These are phyloP conservation scores for Heptranchias perlo DNA, from an alignment of 2,113 vertebrate genomes.

Conservation along the genomic window DNA sequence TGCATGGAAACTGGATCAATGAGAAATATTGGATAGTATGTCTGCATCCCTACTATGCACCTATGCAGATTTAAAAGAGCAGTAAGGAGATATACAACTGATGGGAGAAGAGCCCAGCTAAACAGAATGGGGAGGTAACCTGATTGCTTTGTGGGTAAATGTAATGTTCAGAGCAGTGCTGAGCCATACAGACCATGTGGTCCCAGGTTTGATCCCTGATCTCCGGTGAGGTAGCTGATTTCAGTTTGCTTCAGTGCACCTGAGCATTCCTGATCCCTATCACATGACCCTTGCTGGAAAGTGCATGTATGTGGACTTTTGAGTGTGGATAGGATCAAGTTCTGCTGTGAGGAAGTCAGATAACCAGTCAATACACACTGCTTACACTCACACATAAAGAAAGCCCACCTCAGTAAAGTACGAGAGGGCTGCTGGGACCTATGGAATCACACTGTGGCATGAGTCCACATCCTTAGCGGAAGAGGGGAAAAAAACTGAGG, in stretches of 20 bases:
- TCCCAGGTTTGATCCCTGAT: not conserved
- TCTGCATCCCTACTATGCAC: not conserved
- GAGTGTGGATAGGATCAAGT: not conserved
- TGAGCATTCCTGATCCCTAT: not conserved
- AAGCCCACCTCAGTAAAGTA: not conserved
- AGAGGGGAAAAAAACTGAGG: not conserved
- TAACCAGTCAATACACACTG: not conserved
- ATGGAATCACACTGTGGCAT: not conserved
- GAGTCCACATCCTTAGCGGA: not conserved
- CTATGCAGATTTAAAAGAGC: not conserved
- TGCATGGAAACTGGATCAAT: not conserved
- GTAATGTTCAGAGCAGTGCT: not conserved
- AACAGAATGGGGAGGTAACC: not conserved
- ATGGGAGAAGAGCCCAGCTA: not conserved
- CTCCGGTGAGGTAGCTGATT: not conserved
- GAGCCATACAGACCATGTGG: not conserved
- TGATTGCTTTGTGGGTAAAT: not conserved
- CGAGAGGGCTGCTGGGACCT: not conserved
- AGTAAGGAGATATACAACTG: not conserved
- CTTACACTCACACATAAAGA: not conserved
- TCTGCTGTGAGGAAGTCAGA: not conserved
- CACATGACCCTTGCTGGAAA: not conserved
- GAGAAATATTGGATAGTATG: not conserved
- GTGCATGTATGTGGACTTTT: not conserved
- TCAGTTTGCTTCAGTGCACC: not conserved